A percentile compares a stretch with the other conserved stretches of the same genome.
Conservation (phyloP, 2,888 invertebrate species). For the Geophilus truncorum region DNA sequence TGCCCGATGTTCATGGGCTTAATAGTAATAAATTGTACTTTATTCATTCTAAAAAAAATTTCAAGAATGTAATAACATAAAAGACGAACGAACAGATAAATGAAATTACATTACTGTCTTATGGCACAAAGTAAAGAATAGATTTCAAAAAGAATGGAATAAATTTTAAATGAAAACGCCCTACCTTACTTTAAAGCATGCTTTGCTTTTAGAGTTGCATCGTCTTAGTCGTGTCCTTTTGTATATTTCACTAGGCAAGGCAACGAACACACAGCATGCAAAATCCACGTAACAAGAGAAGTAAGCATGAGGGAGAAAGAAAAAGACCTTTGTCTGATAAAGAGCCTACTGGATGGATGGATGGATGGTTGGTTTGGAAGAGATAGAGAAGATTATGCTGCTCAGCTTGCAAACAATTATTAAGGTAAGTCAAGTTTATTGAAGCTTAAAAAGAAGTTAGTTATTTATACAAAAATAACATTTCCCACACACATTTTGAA, state of each 20-base stretch:
- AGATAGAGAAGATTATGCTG: background rate
- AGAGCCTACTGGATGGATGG: too few species aligned
- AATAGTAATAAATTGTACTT: too few species aligned
- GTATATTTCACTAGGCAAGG: slow-evolving; percentile 4
- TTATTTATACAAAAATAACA: too few species aligned
- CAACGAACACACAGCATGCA: slow-evolving; percentile 6
- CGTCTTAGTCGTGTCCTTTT: slow-evolving; percentile 14
- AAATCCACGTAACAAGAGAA: background rate
- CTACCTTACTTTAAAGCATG: slow-evolving; percentile 28
- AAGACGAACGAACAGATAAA: too few species aligned
- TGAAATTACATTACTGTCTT: too few species aligned
- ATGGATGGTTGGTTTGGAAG: background rate
- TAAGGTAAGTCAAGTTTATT: background rate
- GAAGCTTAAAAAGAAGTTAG: too few species aligned
- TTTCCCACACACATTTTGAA: too few species aligned
- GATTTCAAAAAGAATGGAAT: background rate
- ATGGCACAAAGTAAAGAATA: too few species aligned
- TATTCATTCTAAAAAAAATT: too few species aligned
- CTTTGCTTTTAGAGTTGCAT: background rate
- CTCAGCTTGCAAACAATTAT: background rate
- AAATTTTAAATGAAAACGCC: background rate
- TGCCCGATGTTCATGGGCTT: too few species aligned
- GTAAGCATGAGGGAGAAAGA: background rate
- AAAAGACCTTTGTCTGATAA: background rate
- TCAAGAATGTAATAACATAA: too few species aligned